phyloP scores from a whole-genome alignment of 2,888 invertebrate genomes.

The Lasioglossum figueresi region DNA sequence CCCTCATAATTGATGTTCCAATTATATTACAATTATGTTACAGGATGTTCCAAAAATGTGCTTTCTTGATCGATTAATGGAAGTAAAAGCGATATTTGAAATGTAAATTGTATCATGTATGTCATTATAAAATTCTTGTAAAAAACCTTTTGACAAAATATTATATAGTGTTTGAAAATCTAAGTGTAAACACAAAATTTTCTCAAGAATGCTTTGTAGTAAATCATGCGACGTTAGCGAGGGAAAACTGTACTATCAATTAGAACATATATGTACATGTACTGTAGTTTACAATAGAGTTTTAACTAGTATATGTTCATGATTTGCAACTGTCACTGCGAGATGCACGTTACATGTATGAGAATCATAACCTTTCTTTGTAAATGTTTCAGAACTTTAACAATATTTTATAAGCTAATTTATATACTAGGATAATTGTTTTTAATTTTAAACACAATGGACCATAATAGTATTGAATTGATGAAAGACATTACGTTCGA shows the following conservation, averaged over 20 bases:
- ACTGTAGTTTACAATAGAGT: not conserved
- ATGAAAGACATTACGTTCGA: constrained; percentile 77
- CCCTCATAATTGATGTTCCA: too few relatives aligned
- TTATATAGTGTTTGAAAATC: too few relatives aligned
- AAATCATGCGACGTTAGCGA: too few relatives aligned
- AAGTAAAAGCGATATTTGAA: too few relatives aligned
- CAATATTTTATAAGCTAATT: constrained; percentile 17
- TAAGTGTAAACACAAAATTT: too few relatives aligned
- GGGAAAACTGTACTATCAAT: not conserved
- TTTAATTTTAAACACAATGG: constrained; percentile 65
- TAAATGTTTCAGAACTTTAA: not conserved
- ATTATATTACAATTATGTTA: too few relatives aligned
- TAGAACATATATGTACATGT: not conserved
- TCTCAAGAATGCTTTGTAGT: too few relatives aligned
- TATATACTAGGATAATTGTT: not conserved
- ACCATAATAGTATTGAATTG: constrained; percentile 72
- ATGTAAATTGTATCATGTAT: not conserved
- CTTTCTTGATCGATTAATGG: too few relatives aligned
- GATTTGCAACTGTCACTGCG: constrained; percentile 13
- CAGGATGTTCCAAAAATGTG: too few relatives aligned
- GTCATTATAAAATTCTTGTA: not conserved
- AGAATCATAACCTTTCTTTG: constrained; percentile 20
- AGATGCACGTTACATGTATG: constrained; percentile 7
- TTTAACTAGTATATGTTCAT: not conserved
- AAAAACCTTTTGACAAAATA: not conserved